Evolutionary conservation across 2,113 vertebrate genomes (phyloP), one percentile per base, ranked within the genome.

Genomic region (Passer montanus): DNA sequence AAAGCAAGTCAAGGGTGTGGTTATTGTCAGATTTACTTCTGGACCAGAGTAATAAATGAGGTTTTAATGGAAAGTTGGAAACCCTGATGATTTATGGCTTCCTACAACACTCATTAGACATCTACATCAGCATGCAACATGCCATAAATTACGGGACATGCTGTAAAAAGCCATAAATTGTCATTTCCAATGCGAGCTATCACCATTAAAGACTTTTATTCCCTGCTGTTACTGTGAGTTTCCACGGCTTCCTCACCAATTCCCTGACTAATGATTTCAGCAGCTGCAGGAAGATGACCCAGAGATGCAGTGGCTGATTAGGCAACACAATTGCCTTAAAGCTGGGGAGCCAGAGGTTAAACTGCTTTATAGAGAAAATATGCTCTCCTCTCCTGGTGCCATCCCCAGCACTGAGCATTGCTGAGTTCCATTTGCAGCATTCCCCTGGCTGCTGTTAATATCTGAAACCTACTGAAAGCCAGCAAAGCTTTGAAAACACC

Each of bases 131-230:
- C 58, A 50, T 96, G 62, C 49, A 94, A 73, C 84, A 90, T 89
- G 47, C 76, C 87, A 83, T 95, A 97, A 97, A 94, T 96, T 97
- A 94, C 52, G 95, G 63, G 89, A 59, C 58, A 87, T 69, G 88
- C 88, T 96, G 74, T 84, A 96, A 96, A 97, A 96, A 95, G 73
- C 68, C 64, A 94, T 96, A 93, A 92, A 96, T 97, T 95, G 78
- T 95, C 93, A 90, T 89, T 96, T 76, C 93, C 91, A 87, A 50
- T 93, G n/a, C 70, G 77, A 95, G 53, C 93, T 97, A 96, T 87
- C 89, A 72, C 56, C 59, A 81, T 95, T 97, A 96, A 96, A 95
- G 87, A 94, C 58, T 93, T 96, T 95, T 87, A 64, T 86, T 96
- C 74, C 83, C 84, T 68, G 95, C 83, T 95, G 89, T 44, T 93